phyloP scores from a whole-genome alignment of 2,113 vertebrate species.

The Castor canadensis region DNA sequence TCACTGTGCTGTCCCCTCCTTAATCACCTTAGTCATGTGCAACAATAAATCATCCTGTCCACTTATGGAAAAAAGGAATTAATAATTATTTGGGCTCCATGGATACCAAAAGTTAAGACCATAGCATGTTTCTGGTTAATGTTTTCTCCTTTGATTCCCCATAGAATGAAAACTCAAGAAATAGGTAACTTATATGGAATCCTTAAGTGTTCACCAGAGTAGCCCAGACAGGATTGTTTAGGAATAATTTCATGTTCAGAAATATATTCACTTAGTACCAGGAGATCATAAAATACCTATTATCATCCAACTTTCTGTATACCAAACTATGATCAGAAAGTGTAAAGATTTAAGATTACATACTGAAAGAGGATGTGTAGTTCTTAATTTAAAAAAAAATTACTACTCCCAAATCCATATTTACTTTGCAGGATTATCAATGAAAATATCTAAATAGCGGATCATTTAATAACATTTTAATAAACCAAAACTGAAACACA shows the following conservation, averaged over 20 bases:
- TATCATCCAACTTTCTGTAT: background rate
- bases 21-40: no score
- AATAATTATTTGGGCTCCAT: background rate
- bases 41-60: no score
- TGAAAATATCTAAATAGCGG: background rate
- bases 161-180: background rate
- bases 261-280: background rate
- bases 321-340: background rate
- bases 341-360: background rate
- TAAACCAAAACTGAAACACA: background rate
- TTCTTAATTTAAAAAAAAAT: background rate
- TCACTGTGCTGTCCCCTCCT: no score
- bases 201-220: background rate
- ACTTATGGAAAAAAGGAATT: no score
- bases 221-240: background rate
- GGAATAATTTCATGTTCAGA: background rate
- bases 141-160: background rate
- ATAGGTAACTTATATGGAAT: background rate
- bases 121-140: background rate
- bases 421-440: background rate
- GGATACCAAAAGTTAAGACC: background rate
- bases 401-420: background rate
- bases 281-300: background rate
- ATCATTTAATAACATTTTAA: background rate
- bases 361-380: background rate